Evolutionary conservation across 2,113 vertebrate species (phyloP).

Genomic region (Bubo blakistoni): DNA sequence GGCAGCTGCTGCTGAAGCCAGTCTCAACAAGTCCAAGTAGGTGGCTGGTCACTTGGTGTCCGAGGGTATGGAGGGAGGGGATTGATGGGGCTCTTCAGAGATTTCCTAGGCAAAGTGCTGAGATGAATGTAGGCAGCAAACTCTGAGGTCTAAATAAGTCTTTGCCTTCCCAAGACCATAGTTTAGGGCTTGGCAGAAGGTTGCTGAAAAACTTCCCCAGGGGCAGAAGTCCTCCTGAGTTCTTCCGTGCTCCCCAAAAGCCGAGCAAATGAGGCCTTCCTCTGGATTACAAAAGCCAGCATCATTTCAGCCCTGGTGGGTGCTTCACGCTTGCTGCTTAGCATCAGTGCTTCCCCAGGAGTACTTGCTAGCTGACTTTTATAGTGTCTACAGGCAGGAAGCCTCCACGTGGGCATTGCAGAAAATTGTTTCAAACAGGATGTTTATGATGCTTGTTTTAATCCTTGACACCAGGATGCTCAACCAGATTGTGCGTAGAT

Average conservation of each 20-base stretch:
- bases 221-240: background rate
- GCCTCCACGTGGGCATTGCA: fast-evolving
- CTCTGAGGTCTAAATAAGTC: background rate
- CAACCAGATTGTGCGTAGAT: background rate
- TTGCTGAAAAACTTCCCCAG: background rate
- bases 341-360: background rate
- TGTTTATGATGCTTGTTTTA: background rate
- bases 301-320: background rate
- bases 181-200: background rate
- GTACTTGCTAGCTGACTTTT: background rate
- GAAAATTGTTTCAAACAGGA: background rate
- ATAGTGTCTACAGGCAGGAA: background rate
- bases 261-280: background rate
- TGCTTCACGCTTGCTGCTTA: fast-evolving
- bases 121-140: background rate
- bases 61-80: background rate
- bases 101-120: background rate
- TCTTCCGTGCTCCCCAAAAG: background rate
- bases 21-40: constrained; percentile 98
- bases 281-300: background rate
- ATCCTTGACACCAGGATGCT: background rate
- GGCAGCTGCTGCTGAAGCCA: constrained; percentile 93
- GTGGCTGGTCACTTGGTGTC: background rate
- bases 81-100: background rate
- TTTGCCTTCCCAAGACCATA: background rate